Conservation (phyloP, 2,888 invertebrate species). For the Eupithecia dodoneata region DNA sequence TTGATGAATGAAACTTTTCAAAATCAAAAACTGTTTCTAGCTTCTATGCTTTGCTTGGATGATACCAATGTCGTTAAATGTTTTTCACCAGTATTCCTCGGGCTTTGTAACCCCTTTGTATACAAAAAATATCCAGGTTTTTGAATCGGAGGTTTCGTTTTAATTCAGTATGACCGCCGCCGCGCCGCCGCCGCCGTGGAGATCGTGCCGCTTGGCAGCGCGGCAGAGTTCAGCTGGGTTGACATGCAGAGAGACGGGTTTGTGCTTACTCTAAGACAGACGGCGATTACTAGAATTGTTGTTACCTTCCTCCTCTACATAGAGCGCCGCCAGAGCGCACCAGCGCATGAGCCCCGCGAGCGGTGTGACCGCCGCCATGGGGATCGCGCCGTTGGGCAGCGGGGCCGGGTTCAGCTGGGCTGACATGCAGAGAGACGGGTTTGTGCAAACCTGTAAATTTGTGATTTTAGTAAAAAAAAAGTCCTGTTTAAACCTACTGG, state of each 20-base stretch:
- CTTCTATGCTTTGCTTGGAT: no score
- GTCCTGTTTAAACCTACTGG: no score
- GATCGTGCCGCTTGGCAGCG: slow-evolving; percentile 90
- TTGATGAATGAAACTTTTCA: no score
- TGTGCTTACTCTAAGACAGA: slow-evolving; percentile 62
- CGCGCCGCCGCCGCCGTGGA: slow-evolving; percentile 89
- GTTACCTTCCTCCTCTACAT: slow-evolving; percentile 51
- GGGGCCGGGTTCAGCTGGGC: slow-evolving; percentile 87
- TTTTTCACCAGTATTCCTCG: no score
- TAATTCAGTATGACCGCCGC: slow-evolving; percentile 46
- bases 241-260: slow-evolving; percentile 88
- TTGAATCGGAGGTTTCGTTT: no score
- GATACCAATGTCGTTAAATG: no score
- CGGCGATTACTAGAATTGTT: no score
- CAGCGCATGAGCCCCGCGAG: slow-evolving; percentile 91
- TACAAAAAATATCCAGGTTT: no score
- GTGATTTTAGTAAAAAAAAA: neutral
- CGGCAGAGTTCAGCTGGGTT: slow-evolving; percentile 84
- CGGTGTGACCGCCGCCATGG: slow-evolving; percentile 93
- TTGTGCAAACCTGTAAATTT: slow-evolving; percentile 67
- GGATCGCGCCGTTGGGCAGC: slow-evolving; percentile 90
- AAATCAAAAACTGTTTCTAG: no score
- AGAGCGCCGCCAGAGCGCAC: slow-evolving; percentile 88
- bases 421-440: slow-evolving; percentile 87
- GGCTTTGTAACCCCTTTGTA: no score